Evolutionary conservation across 2,113 vertebrate species (phyloP).

Genomic region (Felis chaus): DNA sequence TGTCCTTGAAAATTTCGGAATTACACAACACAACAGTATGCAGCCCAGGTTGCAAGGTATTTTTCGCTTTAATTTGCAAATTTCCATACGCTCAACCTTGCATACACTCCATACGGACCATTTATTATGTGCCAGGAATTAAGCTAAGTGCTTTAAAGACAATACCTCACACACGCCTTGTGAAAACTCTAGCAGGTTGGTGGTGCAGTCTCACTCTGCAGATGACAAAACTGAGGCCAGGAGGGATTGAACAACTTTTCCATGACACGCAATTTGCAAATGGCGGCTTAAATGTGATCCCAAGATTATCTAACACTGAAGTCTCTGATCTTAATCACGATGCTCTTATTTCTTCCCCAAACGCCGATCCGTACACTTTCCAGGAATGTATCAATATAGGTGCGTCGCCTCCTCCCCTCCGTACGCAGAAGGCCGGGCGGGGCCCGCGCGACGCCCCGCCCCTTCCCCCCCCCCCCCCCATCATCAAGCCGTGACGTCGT

Average conservation of each 20-base stretch:
- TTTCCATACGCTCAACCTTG: background rate
- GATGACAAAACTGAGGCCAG: background rate
- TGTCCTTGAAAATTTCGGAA: constrained; percentile 22
- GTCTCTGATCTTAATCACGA: background rate
- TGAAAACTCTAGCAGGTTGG: background rate
- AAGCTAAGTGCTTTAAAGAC: constrained; percentile 20
- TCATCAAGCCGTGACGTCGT: constrained; percentile 40
- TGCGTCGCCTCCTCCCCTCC: background rate
- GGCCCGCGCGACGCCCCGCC: constrained; percentile 51
- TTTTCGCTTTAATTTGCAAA: constrained; percentile 40
- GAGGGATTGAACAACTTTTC: background rate
- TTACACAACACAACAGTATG: constrained; percentile 23
- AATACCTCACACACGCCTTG: background rate
- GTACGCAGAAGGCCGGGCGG: constrained; percentile 44
- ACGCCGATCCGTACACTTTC: background rate
- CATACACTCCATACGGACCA: background rate
- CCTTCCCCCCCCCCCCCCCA: background rate
- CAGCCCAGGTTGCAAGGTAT: background rate
- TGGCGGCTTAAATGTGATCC: constrained; percentile 4
- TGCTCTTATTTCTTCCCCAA: background rate
- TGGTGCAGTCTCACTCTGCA: background rate
- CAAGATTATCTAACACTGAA: constrained; percentile 11
- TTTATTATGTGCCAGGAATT: background rate
- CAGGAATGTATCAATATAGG: background rate
- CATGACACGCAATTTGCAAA: background rate